Evolutionary conservation across 2,113 vertebrate species (phyloP).

Genomic region (Mola mola): DNA sequence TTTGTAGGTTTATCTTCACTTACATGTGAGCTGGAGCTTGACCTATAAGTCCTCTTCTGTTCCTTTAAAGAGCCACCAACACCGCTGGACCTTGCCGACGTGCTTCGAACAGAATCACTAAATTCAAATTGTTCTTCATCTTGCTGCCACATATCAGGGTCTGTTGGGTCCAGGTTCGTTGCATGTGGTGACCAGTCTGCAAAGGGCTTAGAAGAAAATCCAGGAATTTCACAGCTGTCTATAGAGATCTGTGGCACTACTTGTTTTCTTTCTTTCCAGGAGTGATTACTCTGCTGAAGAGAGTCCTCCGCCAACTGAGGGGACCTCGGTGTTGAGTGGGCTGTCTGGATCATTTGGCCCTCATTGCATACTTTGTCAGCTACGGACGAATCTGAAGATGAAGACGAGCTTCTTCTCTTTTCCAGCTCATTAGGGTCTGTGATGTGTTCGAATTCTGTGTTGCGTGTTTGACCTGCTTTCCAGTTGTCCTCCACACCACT

Average conservation of each 20-base stretch:
- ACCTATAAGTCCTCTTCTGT: conserved; percentile 20
- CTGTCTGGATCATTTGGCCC: background rate
- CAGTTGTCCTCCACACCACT: conserved; percentile 7
- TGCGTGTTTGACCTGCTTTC: conserved; percentile 1
- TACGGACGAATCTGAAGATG: conserved; percentile 60
- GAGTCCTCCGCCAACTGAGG: conserved; percentile 19
- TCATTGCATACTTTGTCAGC: conserved; percentile 34
- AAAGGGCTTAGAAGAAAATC: conserved; percentile 60
- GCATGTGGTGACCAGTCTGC: conserved; percentile 48
- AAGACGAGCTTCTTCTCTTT: conserved; percentile 54
- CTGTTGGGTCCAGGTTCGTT: conserved; percentile 23
- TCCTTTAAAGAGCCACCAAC: conserved; percentile 39
- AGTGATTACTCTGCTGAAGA: conserved; percentile 50
- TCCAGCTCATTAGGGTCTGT: conserved; percentile 45
- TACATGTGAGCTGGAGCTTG: conserved; percentile 65
- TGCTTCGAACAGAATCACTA: conserved; percentile 68
- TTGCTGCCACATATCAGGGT: conserved; percentile 66
- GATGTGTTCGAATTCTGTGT: conserved; percentile 65
- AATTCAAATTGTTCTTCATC: conserved; percentile 82
- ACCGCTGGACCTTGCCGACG: conserved; percentile 60
- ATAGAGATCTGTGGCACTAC: conserved; percentile 23
- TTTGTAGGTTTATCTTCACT: conserved; percentile 63
- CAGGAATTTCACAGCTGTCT: conserved; percentile 20
- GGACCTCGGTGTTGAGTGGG: conserved; percentile 4
- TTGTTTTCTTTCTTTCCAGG: background rate